These are phyloP conservation scores for Enteromius fasciolatus DNA, from an alignment of 2,797 vertebrate species.

Conservation along the genomic window DNA sequence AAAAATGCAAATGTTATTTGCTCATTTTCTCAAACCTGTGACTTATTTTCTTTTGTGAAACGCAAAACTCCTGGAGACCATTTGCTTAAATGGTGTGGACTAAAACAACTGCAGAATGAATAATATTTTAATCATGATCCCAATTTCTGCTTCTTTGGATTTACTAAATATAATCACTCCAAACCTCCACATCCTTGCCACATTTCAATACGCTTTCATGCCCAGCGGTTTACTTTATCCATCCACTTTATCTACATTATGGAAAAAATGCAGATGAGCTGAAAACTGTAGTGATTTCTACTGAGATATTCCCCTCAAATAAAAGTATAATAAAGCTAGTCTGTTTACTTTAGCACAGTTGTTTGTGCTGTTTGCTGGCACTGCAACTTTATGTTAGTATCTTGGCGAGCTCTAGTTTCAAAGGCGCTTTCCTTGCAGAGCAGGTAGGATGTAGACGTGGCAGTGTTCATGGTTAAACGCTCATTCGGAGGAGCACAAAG, in stretches of 20 bases:
- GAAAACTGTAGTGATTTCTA: not conserved
- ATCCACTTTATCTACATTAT: not conserved
- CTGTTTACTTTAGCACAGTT: not conserved
- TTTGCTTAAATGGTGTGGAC: not conserved
- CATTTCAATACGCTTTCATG: not conserved
- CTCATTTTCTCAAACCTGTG: not conserved
- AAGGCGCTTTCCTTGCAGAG: not conserved
- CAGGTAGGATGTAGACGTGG: conserved; percentile 17
- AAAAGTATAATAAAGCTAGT: not conserved
- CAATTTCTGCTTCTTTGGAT: not conserved
- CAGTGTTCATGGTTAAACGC: conserved; percentile 57
- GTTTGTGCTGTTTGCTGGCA: not conserved
- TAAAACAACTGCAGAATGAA: not conserved
- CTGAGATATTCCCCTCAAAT: not conserved
- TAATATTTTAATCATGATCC: not conserved
- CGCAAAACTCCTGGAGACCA: not conserved
- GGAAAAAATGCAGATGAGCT: not conserved
- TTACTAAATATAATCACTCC: not conserved
- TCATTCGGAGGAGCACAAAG: conserved; percentile 51
- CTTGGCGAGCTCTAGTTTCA: not conserved
- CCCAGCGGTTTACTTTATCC: not conserved
- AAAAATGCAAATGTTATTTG: not conserved
- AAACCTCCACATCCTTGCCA: not conserved
- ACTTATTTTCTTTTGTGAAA: not conserved
- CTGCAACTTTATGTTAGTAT: not conserved